Percentiles rank a stretch among this genome's conserved stretches.
Evolutionary conservation across 2,888 invertebrate genomes (phyloP).

Genomic region (Lottia scabra): DNA sequence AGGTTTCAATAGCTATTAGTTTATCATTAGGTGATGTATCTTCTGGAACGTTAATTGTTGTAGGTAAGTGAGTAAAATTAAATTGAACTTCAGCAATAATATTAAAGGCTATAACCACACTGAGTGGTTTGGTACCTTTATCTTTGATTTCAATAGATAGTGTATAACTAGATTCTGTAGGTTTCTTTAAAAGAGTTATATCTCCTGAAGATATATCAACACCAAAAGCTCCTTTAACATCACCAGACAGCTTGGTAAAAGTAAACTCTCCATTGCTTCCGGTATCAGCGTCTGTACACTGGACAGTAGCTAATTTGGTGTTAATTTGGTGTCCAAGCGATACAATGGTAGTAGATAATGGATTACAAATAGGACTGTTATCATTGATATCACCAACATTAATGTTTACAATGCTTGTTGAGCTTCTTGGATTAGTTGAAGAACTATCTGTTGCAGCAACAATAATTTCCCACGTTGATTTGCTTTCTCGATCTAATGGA

Average conservation of each 20-base stretch:
- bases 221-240: conserved; percentile 27
- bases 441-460: conserved; percentile 39
- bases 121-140: conserved; percentile 27
- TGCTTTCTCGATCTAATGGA: conserved; percentile 35
- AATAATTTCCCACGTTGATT: conserved; percentile 23
- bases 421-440: conserved; percentile 17
- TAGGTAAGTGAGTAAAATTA: neutral
- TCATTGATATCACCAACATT: conserved; percentile 44
- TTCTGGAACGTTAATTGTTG: neutral
- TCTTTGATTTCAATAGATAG: conserved; percentile 39
- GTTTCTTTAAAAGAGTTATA: conserved; percentile 20
- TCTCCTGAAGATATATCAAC: conserved; percentile 28
- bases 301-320: conserved; percentile 19
- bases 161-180: conserved; percentile 24
- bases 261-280: conserved; percentile 33
- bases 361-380: conserved; percentile 37
- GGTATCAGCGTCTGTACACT: conserved; percentile 37
- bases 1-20: neutral
- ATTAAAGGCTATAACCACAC: conserved; percentile 34
- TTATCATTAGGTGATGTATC: neutral
- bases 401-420: conserved; percentile 31
- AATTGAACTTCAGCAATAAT: conserved; percentile 23
- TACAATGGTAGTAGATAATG: conserved; percentile 23
- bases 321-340: conserved; percentile 33
- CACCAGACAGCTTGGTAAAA: conserved; percentile 31